phyloP scores from a whole-genome alignment of 30 jellyfish, hydroid and myxozoan genomes.

The Sanderia malayensis region DNA sequence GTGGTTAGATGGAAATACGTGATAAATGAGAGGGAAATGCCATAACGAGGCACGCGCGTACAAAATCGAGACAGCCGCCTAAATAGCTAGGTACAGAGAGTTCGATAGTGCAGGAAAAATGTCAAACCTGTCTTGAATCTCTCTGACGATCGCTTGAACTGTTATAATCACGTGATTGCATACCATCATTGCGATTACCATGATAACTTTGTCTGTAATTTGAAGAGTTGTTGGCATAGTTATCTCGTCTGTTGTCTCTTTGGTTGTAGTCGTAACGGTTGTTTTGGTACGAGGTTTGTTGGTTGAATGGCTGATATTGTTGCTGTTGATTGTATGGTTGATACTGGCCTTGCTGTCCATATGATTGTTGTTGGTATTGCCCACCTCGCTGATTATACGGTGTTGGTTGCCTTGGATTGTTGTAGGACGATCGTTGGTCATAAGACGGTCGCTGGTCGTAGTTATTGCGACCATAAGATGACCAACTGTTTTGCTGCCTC shows the following conservation, averaged over 20 bases:
- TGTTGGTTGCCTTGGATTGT: not conserved
- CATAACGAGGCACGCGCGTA: not conserved
- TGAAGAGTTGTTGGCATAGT: not conserved
- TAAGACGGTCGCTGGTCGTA: no score
- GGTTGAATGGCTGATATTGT: not conserved
- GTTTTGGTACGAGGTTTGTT: not conserved
- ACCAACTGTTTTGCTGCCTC: constrained; percentile 17
- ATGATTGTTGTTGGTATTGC: not conserved
- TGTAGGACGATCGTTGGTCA: not conserved
- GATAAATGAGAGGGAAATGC: not conserved
- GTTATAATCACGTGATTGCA: no score
- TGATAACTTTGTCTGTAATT: not conserved
- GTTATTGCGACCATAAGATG: constrained; percentile 24
- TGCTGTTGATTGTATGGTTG: not conserved
- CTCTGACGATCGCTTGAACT: not conserved
- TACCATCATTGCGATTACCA: not conserved
- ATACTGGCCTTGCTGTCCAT: not conserved
- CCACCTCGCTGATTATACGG: constrained; percentile 7
- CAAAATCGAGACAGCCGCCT: not conserved
- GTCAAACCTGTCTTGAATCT: not conserved
- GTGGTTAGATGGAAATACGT: not conserved
- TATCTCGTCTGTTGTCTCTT: not conserved
- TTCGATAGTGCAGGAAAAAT: not conserved
- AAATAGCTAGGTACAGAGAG: not conserved
- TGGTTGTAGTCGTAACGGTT: not conserved